These are phyloP conservation scores for Clarias gariepinus DNA, from an alignment of 2,113 vertebrate species.

Conservation along the genomic window DNA sequence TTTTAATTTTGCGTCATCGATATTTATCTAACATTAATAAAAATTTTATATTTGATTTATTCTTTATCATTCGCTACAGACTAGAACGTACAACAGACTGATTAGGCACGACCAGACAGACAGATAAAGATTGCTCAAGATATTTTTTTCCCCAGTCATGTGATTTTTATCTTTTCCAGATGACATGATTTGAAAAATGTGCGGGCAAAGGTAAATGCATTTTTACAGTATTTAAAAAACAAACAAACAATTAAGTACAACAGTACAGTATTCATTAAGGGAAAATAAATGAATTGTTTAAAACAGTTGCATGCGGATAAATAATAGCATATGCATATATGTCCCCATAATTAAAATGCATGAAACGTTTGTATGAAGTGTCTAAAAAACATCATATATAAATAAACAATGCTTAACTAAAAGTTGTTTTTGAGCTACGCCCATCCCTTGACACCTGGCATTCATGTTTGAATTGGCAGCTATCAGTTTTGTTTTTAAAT, in stretches of 20 bases:
- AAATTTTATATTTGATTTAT: not conserved
- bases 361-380: not conserved
- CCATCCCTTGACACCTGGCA: not conserved
- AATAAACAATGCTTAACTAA: not conserved
- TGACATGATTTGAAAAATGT: not conserved
- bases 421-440: not conserved
- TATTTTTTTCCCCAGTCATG: not conserved
- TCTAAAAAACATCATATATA: not conserved
- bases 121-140: not conserved
- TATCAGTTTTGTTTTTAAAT: not conserved
- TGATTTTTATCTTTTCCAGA: no score
- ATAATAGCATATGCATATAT: not conserved
- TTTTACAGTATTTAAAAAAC: not conserved
- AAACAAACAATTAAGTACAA: not conserved
- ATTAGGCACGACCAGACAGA: not conserved
- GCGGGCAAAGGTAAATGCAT: not conserved
- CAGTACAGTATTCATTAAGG: not conserved
- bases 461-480: not conserved
- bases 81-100: not conserved
- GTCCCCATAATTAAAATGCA: not conserved
- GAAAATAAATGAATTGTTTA: not conserved
- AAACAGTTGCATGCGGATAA: not conserved
- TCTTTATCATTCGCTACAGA: not conserved
- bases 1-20: not conserved
- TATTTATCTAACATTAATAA: not conserved